Evolutionary conservation across 2,888 invertebrate genomes (phyloP).

Genomic region (Papilio gigon): DNA sequence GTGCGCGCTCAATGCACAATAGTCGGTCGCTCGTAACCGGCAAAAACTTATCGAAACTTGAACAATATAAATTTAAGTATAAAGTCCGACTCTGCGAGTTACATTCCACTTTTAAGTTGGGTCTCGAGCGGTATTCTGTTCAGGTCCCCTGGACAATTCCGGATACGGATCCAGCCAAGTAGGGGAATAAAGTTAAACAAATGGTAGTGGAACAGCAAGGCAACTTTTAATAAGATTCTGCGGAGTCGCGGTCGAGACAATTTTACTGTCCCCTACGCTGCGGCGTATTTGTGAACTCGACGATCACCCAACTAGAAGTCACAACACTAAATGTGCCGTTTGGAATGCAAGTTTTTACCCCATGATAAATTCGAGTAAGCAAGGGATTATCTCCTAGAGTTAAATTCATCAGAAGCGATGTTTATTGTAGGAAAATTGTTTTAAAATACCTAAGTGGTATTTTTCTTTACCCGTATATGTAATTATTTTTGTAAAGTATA

Average conservation of each 20-base stretch:
- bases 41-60: slow-evolving; percentile 40
- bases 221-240: slow-evolving; percentile 60
- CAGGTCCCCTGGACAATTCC: slow-evolving; percentile 47
- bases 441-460: neutral
- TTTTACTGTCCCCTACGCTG: slow-evolving; percentile 41
- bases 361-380: slow-evolving; percentile 14
- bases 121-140: slow-evolving; percentile 43
- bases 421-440: slow-evolving; percentile 8
- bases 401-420: slow-evolving; percentile 15
- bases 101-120: slow-evolving; percentile 48
- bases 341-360: slow-evolving; percentile 7
- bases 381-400: slow-evolving; percentile 1
- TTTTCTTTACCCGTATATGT: too few species aligned
- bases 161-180: slow-evolving; percentile 40
- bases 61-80: slow-evolving; percentile 40
- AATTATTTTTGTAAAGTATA: too few species aligned
- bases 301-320: slow-evolving; percentile 40
- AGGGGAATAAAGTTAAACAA: slow-evolving; percentile 53
- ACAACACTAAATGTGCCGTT: slow-evolving; percentile 18
- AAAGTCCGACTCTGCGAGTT: slow-evolving; percentile 35
- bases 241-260: slow-evolving; percentile 45
- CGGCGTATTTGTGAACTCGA: slow-evolving; percentile 39
- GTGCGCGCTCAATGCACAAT: slow-evolving; percentile 25
- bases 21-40: slow-evolving; percentile 34
- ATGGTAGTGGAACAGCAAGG: slow-evolving; percentile 49